These are phyloP conservation scores for Diarsia brunnea DNA, from an alignment of 2,888 invertebrate species.

Conservation along the genomic window DNA sequence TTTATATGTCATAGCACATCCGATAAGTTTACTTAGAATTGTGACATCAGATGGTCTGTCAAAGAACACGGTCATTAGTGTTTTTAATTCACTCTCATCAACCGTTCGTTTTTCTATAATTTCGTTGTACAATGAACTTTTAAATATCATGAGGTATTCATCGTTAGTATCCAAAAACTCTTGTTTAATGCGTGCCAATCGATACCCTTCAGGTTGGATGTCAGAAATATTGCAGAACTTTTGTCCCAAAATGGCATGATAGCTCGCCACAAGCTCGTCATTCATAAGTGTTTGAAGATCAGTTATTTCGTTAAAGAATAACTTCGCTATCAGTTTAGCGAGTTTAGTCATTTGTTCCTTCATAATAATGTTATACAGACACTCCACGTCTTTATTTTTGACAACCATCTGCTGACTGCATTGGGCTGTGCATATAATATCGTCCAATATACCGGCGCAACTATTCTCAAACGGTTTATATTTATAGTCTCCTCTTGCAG, in stretches of 20 bases:
- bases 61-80: neutral
- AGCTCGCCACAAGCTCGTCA: neutral
- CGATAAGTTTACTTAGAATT: slow-evolving; percentile 9
- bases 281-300: neutral
- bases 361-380: neutral
- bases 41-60: neutral
- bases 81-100: neutral
- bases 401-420: neutral
- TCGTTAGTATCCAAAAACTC: slow-evolving; percentile 37
- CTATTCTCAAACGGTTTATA: neutral
- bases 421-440: neutral
- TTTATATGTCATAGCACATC: slow-evolving; percentile 1
- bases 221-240: slow-evolving; percentile 39
- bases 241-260: slow-evolving; percentile 30
- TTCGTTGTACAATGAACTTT: slow-evolving; percentile 10
- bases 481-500: neutral
- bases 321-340: neutral
- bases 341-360: neutral
- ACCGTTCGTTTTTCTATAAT: neutral
- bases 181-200: slow-evolving; percentile 31
- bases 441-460: neutral
- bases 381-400: slow-evolving; percentile 1
- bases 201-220: slow-evolving; percentile 5
- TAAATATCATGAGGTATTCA: slow-evolving; percentile 13
- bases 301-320: neutral